These are phyloP conservation scores for Falco punctatus DNA, from an alignment of 2,113 vertebrate genomes.

Conservation along the genomic window DNA sequence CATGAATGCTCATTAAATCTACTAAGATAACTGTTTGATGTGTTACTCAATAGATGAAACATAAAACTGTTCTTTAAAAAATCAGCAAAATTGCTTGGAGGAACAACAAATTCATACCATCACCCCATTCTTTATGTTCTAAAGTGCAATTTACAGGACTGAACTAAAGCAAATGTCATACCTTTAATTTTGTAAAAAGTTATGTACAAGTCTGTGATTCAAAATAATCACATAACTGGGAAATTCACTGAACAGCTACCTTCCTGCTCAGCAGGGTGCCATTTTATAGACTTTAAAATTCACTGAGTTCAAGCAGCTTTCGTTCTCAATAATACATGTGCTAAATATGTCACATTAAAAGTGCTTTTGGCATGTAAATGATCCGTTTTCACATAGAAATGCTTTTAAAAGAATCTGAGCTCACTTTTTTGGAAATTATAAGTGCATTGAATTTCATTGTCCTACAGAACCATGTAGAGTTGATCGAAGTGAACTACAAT, in stretches of 20 bases:
- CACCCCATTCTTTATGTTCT: slow-evolving; percentile 77
- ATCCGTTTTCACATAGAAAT: slow-evolving; percentile 89
- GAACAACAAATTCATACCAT: slow-evolving; percentile 79
- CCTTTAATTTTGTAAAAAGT: slow-evolving; percentile 88
- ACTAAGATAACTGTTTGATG: slow-evolving; percentile 76
- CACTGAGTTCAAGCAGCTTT: slow-evolving; percentile 90
- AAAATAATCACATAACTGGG: slow-evolving; percentile 95
- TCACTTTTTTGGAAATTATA: slow-evolving; percentile 84
- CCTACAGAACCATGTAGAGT: slow-evolving; percentile 84
- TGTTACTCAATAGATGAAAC: slow-evolving; percentile 77
- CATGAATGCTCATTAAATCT: slow-evolving; percentile 69
- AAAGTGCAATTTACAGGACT: slow-evolving; percentile 80
- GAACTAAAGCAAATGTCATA: slow-evolving; percentile 85
- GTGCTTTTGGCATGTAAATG: slow-evolving; percentile 91
- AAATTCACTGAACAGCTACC: slow-evolving; percentile 90
- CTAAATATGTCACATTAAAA: slow-evolving; percentile 96
- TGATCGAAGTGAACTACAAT: slow-evolving; percentile 82
- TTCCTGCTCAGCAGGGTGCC: slow-evolving; percentile 93
- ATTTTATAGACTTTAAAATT: slow-evolving; percentile 95
- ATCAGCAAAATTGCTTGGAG: slow-evolving; percentile 76
- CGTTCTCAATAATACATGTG: slow-evolving; percentile 92
- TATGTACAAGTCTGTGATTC: slow-evolving; percentile 97
- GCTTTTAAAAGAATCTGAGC: slow-evolving; percentile 82
- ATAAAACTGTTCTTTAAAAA: slow-evolving; percentile 79
- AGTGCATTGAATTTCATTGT: slow-evolving; percentile 88